phyloP scores from a whole-genome alignment of 2,797 vertebrate genomes.

The Borostomias antarcticus region DNA sequence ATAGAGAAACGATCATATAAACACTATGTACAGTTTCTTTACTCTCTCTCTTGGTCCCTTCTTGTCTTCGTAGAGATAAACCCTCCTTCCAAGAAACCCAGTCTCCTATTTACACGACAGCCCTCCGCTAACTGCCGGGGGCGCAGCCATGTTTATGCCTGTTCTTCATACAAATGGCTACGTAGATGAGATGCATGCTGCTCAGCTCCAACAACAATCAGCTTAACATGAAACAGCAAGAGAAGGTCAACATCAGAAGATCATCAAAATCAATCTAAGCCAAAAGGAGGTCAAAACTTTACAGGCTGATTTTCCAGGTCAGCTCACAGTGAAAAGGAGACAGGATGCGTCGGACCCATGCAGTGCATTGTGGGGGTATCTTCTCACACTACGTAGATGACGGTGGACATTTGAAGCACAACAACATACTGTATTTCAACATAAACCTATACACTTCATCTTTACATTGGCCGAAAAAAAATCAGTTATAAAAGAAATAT shows the following conservation, averaged over 20 bases:
- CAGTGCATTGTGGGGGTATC: constrained; percentile 80
- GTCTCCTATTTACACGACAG: constrained; percentile 71
- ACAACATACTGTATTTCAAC: constrained; percentile 75
- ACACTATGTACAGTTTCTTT: constrained; percentile 81
- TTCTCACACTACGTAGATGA: constrained; percentile 69
- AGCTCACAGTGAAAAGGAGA: constrained; percentile 86
- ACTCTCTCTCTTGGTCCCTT: constrained; percentile 70
- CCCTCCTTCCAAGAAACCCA: constrained; percentile 49
- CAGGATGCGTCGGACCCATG: constrained; percentile 85
- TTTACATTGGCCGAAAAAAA: constrained; percentile 79
- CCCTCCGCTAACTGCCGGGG: constrained; percentile 76
- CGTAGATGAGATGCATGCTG: constrained; percentile 84
- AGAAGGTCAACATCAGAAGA: constrained; percentile 75
- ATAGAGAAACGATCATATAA: constrained; percentile 75
- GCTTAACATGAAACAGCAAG: constrained; percentile 77
- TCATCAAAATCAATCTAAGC: constrained; percentile 44
- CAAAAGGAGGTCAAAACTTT: constrained; percentile 53
- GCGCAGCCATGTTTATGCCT: constrained; percentile 71
- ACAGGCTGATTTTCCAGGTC: constrained; percentile 77
- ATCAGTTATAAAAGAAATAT: constrained; percentile 76
- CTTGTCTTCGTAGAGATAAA: constrained; percentile 59
- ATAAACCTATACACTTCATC: constrained; percentile 54
- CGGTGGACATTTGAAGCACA: constrained; percentile 74
- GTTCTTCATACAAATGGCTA: constrained; percentile 72
- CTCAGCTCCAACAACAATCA: constrained; percentile 81